Percentiles rank a stretch among this genome's conserved stretches.
phyloP scores from a whole-genome alignment of 2,888 invertebrate genomes.

The Cyclophora albipunctata region DNA sequence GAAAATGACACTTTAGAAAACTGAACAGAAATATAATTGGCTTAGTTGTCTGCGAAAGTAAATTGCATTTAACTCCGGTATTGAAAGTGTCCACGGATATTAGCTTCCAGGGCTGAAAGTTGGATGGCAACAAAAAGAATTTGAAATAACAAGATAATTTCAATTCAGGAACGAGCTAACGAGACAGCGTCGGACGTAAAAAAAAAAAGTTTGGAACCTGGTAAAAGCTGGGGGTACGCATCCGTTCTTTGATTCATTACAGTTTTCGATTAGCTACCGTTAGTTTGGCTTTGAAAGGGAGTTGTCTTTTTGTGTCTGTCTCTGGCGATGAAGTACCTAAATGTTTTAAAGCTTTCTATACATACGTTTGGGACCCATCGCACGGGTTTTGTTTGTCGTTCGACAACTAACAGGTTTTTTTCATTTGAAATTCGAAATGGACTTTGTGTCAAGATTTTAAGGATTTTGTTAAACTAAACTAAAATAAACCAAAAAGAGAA shows the following conservation, averaged over 20 bases:
- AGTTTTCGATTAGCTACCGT: slow-evolving; percentile 62
- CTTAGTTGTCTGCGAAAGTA: too few relatives aligned
- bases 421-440: too few relatives aligned
- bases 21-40: too few relatives aligned
- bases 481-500: too few relatives aligned
- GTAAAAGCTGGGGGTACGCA: slow-evolving; percentile 52
- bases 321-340: slow-evolving; percentile 3
- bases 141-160: slow-evolving; percentile 56
- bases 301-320: slow-evolving; percentile 25
- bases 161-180: slow-evolving; percentile 52
- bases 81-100: too few relatives aligned
- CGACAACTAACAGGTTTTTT: too few relatives aligned
- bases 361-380: too few relatives aligned
- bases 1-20: too few relatives aligned
- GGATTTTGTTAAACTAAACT: too few relatives aligned
- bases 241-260: slow-evolving; percentile 72
- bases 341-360: slow-evolving; percentile 6
- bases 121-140: slow-evolving; percentile 20
- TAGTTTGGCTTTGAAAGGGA: slow-evolving; percentile 35
- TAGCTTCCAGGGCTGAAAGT: slow-evolving; percentile 5
- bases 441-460: too few relatives aligned
- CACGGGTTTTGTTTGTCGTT: too few relatives aligned
- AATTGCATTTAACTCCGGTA: too few relatives aligned
- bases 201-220: slow-evolving; percentile 36
- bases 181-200: slow-evolving; percentile 48